Evolutionary conservation across 2,113 vertebrate genomes (phyloP).

Genomic region (Poeciliopsis retropinna): DNA sequence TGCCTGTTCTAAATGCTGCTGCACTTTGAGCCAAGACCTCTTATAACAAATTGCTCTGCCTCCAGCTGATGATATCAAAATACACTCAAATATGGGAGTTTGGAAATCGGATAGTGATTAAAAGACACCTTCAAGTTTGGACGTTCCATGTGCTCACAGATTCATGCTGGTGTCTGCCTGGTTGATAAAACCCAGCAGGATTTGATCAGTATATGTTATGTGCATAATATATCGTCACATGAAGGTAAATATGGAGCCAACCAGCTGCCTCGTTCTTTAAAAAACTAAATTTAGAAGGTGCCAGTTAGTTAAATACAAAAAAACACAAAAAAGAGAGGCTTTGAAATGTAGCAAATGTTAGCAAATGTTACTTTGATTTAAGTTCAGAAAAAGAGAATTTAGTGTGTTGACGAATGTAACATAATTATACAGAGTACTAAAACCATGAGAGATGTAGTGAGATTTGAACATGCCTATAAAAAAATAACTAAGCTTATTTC

Average conservation of each 20-base stretch:
- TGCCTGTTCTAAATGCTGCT: constrained; percentile 16
- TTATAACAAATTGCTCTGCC: constrained; percentile 3
- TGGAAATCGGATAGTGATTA: constrained; percentile 29
- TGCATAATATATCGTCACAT: no score
- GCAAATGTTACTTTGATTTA: background rate
- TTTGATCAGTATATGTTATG: background rate
- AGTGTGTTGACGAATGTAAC: background rate
- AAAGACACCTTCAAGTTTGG: background rate
- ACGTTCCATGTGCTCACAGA: constrained; percentile 11
- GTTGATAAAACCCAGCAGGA: constrained; percentile 5
- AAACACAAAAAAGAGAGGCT: no score
- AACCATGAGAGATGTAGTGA: background rate
- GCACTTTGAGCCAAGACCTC: constrained; percentile 25
- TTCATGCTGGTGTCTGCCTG: constrained; percentile 2
- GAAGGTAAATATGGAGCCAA: no score
- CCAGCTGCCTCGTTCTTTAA: background rate
- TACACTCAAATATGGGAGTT: background rate
- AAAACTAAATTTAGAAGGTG: background rate
- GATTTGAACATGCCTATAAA: background rate
- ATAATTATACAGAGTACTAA: background rate
- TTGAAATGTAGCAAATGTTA: no score
- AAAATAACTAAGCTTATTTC: background rate
- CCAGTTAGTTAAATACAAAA: no score
- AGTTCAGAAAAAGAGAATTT: background rate
- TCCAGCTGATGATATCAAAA: constrained; percentile 31